phyloP scores from a whole-genome alignment of 2,888 invertebrate genomes.

The Nemoura dubitans region DNA sequence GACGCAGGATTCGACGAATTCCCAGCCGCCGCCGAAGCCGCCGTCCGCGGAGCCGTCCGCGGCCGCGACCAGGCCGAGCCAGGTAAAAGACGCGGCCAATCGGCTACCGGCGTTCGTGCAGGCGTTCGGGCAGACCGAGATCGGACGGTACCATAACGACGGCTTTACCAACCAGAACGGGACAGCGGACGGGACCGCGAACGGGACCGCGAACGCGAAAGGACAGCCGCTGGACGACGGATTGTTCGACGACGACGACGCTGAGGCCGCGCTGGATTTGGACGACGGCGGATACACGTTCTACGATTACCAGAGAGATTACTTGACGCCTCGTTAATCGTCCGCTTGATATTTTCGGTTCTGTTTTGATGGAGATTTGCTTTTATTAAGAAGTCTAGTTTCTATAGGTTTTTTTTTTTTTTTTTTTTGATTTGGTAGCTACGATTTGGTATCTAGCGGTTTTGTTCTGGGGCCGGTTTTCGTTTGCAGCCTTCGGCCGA shows the following conservation, averaged over 20 bases:
- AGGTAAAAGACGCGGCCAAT: conserved; percentile 37
- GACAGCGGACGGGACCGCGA: neutral
- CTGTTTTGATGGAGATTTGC: neutral
- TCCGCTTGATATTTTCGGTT: neutral
- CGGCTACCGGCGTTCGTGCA: conserved; percentile 85
- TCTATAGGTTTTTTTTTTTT: neutral
- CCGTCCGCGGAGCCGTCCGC: neutral
- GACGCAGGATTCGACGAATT: conserved; percentile 36
- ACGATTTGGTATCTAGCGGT: neutral
- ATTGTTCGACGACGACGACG: conserved; percentile 73
- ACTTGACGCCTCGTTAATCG: neutral
- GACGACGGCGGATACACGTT: neutral
- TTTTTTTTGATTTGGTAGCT: too few relatives aligned
- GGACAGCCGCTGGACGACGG: neutral
- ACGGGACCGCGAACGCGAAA: neutral
- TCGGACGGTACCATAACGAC: conserved; percentile 76
- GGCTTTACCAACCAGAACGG: conserved; percentile 46
- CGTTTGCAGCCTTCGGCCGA: too few relatives aligned
- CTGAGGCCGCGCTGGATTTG: conserved; percentile 53
- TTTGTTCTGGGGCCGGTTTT: neutral
- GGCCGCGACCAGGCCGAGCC: neutral
- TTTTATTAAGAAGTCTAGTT: neutral
- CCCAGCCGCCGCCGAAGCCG: conserved; percentile 12
- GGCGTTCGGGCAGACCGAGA: conserved; percentile 86
- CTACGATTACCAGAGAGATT: conserved; percentile 7